Evolutionary conservation across 2,888 invertebrate species (phyloP).

Genomic region (Prosopocoilus inquinatus): DNA sequence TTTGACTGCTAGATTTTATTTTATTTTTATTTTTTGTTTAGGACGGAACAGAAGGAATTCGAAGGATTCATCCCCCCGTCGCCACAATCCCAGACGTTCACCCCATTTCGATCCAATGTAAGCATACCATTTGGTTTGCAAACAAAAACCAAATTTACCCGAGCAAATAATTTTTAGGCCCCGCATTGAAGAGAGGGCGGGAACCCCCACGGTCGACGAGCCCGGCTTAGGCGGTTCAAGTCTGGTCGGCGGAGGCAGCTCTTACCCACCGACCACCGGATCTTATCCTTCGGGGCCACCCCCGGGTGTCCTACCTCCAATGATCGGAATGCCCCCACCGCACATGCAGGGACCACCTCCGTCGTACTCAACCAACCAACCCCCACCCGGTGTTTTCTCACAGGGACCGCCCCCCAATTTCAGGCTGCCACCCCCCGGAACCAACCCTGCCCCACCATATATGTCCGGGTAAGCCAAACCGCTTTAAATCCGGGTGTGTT

Average conservation of each 20-base stretch:
- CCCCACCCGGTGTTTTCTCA: slow-evolving; percentile 36
- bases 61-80: slow-evolving; percentile 26
- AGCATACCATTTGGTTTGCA: slow-evolving; percentile 6
- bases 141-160: background rate
- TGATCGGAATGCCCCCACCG: slow-evolving; percentile 36
- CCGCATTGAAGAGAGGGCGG: slow-evolving; percentile 61
- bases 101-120: slow-evolving; percentile 16
- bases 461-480: slow-evolving; percentile 40
- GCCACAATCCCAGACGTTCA: slow-evolving; percentile 7
- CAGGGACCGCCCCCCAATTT: slow-evolving; percentile 47
- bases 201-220: slow-evolving; percentile 72
- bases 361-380: slow-evolving; percentile 30
- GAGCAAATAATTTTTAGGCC: slow-evolving; percentile 11
- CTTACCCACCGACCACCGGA: slow-evolving; percentile 19
- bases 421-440: slow-evolving; percentile 47
- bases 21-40: background rate
- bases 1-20: no score
- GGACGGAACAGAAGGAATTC: slow-evolving; percentile 11
- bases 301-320: slow-evolving; percentile 36
- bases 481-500: background rate
- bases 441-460: slow-evolving; percentile 41
- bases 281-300: slow-evolving; percentile 31
- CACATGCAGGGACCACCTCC: slow-evolving; percentile 41
- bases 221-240: slow-evolving; percentile 36
- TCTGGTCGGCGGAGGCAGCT: slow-evolving; percentile 7